Conservation (phyloP, 2,888 invertebrate genomes). For the Apotomis turbidana region DNA sequence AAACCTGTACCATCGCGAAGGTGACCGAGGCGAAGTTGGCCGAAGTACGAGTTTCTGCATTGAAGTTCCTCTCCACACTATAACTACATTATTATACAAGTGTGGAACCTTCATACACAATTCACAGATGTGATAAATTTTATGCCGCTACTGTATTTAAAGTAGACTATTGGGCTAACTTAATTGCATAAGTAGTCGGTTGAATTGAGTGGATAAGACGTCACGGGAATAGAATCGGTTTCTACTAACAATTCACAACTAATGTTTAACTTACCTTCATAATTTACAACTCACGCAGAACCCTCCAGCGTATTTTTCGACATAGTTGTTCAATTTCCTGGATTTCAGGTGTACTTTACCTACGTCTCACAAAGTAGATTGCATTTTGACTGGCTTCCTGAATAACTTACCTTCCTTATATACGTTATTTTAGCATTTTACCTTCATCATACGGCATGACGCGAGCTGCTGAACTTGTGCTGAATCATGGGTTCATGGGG, state of each 20-base stretch:
- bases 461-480: conserved; percentile 20
- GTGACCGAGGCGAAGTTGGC: too few species aligned
- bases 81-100: too few species aligned
- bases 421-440: conserved; percentile 38
- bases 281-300: conserved; percentile 27
- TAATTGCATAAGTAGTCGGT: too few species aligned
- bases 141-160: too few species aligned
- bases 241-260: neutral
- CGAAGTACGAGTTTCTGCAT: too few species aligned
- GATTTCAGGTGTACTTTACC: conserved; percentile 20
- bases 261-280: neutral
- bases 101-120: too few species aligned
- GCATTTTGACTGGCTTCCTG: conserved; percentile 35
- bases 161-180: too few species aligned
- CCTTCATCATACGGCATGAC: conserved; percentile 37
- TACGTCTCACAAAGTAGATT: conserved; percentile 35
- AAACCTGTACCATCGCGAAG: too few species aligned
- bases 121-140: too few species aligned
- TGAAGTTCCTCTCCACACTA: too few species aligned
- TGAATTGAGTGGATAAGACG: too few species aligned
- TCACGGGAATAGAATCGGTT: too few species aligned
- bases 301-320: conserved; percentile 28
- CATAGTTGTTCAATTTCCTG: conserved; percentile 35
- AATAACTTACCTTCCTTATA: conserved; percentile 26
- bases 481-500: conserved; percentile 24